Conservation (phyloP, 2,888 invertebrate genomes). For the Embidobia sp. region DNA sequence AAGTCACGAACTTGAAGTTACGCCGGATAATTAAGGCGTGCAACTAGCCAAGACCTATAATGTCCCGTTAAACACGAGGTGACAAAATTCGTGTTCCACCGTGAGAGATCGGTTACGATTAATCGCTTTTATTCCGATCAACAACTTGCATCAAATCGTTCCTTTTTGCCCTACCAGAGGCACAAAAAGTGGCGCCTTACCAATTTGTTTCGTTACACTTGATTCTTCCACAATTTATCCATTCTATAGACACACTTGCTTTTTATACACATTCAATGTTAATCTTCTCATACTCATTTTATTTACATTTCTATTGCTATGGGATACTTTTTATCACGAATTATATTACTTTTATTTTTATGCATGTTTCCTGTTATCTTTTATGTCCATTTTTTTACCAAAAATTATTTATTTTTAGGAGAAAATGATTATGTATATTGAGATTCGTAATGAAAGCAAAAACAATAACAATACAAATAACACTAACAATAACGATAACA, state of each 20-base stretch:
- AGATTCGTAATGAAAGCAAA: too few relatives aligned
- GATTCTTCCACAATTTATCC: too few relatives aligned
- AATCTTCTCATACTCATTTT: too few relatives aligned
- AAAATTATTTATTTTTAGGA: not conserved
- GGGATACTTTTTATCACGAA: too few relatives aligned
- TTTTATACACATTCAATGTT: too few relatives aligned
- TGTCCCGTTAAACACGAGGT: constrained; percentile 67
- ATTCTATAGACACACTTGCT: too few relatives aligned
- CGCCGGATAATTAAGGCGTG: constrained; percentile 74
- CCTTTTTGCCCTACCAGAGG: not conserved
- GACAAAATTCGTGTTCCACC: constrained; percentile 64
- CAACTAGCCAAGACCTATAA: constrained; percentile 74
- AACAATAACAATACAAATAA: too few relatives aligned
- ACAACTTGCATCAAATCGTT: not conserved
- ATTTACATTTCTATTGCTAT: too few relatives aligned
- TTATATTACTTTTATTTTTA: too few relatives aligned
- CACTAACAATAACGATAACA: too few relatives aligned
- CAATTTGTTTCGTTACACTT: too few relatives aligned
- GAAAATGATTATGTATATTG: not conserved
- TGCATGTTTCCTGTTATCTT: too few relatives aligned
- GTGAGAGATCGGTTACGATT: constrained; percentile 23
- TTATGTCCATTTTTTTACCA: not conserved
- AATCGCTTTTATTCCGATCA: constrained; percentile 10
- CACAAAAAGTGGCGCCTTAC: constrained; percentile 17
- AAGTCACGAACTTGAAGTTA: constrained; percentile 70